Percentiles rank a stretch among this genome's conserved stretches.
Conservation (phyloP, 2,888 invertebrate genomes). For the Fragum whitleyi region DNA sequence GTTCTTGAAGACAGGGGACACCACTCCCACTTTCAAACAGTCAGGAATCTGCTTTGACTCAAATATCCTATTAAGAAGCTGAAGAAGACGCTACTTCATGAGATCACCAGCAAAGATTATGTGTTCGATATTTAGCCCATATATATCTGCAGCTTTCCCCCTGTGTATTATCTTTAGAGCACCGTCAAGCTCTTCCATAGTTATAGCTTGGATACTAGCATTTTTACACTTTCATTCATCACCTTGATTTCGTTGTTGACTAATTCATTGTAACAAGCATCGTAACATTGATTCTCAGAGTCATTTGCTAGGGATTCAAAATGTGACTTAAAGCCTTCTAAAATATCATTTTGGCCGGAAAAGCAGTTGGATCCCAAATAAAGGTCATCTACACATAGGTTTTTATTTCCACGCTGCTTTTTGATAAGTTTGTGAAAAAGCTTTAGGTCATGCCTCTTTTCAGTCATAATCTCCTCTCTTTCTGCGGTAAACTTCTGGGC, state of each 20-base stretch:
- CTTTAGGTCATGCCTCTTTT: too few species aligned
- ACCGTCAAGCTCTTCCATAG: not conserved
- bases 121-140: slow-evolving; percentile 16
- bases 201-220: not conserved
- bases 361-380: too few species aligned
- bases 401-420: too few species aligned
- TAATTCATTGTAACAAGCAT: not conserved
- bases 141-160: slow-evolving; percentile 22
- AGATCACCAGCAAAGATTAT: not conserved
- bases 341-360: too few species aligned
- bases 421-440: too few species aligned
- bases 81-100: not conserved
- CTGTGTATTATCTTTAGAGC: not conserved
- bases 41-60: not conserved
- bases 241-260: not conserved
- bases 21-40: slow-evolving; percentile 23
- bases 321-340: slow-evolving; percentile 13
- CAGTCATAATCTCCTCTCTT: too few species aligned
- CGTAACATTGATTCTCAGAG: not conserved
- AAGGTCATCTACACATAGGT: too few species aligned
- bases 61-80: slow-evolving; percentile 22
- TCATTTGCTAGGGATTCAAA: slow-evolving; percentile 28
- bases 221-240: not conserved
- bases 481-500: too few species aligned
- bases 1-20: too few species aligned